These are phyloP conservation scores for Punctoribates punctum DNA, from an alignment of 2,888 invertebrate genomes.

Conservation along the genomic window DNA sequence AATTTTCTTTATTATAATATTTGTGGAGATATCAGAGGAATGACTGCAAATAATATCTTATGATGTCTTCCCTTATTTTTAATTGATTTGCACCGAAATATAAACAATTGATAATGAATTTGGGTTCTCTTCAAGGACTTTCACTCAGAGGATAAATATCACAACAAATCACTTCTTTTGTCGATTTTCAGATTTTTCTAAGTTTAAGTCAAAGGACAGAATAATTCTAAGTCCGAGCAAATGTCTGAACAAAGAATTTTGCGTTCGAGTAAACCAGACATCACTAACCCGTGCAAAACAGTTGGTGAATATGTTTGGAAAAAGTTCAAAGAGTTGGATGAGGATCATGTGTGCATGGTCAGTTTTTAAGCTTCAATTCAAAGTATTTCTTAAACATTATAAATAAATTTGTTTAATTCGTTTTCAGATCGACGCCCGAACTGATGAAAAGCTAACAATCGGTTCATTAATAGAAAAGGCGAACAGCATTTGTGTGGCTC, in stretches of 20 bases:
- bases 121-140: too few relatives aligned
- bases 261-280: background rate
- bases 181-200: too few relatives aligned
- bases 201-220: too few relatives aligned
- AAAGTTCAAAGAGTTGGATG: background rate
- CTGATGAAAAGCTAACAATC: background rate
- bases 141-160: too few relatives aligned
- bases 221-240: too few relatives aligned
- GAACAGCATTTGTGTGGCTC: constrained; percentile 15
- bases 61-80: too few relatives aligned
- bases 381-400: background rate
- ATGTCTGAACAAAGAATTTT: background rate
- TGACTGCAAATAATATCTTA: too few relatives aligned
- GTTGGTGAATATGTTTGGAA: background rate
- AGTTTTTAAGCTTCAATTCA: background rate
- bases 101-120: too few relatives aligned
- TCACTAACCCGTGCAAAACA: background rate
- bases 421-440: constrained; percentile 11
- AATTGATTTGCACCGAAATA: too few relatives aligned
- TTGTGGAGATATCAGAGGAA: too few relatives aligned
- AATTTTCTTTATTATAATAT: too few relatives aligned
- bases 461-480: background rate
- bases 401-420: background rate
- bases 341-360: background rate
- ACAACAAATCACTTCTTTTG: too few relatives aligned